phyloP scores from a whole-genome alignment of 2,797 vertebrate genomes.

The Coregonus ussuriensis region DNA sequence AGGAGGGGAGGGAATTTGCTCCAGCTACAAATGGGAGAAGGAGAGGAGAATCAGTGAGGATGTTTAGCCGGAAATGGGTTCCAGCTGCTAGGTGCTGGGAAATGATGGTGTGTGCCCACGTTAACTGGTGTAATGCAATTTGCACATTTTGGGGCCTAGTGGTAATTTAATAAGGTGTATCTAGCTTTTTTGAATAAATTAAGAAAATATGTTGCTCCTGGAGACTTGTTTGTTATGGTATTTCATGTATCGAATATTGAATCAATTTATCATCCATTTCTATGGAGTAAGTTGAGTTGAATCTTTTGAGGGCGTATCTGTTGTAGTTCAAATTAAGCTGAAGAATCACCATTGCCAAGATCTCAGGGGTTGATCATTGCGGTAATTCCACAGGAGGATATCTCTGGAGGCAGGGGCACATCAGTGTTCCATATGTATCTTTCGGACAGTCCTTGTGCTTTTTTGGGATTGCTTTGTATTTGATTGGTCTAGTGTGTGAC shows the following conservation, averaged over 20 bases:
- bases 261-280: constrained; percentile 18
- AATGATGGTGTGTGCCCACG: constrained; percentile 32
- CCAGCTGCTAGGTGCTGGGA: constrained; percentile 57
- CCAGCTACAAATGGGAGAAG: not conserved
- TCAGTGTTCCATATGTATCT: not conserved
- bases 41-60: not conserved
- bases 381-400: not conserved
- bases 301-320: not conserved
- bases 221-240: constrained; percentile 7
- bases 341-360: not conserved
- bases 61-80: constrained; percentile 48
- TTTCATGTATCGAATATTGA: constrained; percentile 7
- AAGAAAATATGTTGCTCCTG: constrained; percentile 19
- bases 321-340: constrained; percentile 13
- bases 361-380: not conserved
- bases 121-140: constrained; percentile 49
- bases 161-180: constrained; percentile 42
- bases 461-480: not conserved
- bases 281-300: not conserved
- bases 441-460: too few species aligned
- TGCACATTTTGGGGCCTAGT: constrained; percentile 28
- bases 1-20: constrained; percentile 12
- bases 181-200: constrained; percentile 14
- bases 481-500: constrained; percentile 27
- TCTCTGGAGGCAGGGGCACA: not conserved